These are phyloP conservation scores for Sebastes schlegelii DNA, from an alignment of 2,113 vertebrate species.

Conservation along the genomic window DNA sequence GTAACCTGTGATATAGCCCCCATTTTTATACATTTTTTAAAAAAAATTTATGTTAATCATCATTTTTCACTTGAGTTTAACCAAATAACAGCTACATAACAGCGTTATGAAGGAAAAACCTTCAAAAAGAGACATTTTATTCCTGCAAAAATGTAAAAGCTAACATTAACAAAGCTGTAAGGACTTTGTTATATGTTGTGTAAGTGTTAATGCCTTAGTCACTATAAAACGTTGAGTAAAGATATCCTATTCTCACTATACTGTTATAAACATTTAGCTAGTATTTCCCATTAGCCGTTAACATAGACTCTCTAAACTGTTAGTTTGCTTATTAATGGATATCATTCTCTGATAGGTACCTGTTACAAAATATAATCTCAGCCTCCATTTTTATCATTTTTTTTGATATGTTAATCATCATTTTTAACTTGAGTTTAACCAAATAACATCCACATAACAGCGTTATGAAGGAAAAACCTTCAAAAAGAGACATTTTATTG, in stretches of 20 bases:
- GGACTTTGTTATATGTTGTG: not conserved
- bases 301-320: not conserved
- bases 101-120: not conserved
- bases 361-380: slow-evolving; percentile 5
- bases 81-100: not conserved
- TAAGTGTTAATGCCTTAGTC: not conserved
- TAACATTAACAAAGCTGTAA: not conserved
- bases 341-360: slow-evolving; percentile 15
- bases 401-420: not conserved
- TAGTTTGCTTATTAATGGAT: not conserved
- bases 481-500: not conserved
- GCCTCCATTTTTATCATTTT: not conserved
- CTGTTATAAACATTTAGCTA: not conserved
- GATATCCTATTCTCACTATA: not conserved
- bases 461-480: not conserved
- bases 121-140: not conserved
- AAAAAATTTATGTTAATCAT: not conserved
- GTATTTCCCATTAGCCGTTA: not conserved
- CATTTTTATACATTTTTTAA: not conserved
- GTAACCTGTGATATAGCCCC: slow-evolving; percentile 13
- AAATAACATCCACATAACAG: not conserved
- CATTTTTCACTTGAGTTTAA: not conserved
- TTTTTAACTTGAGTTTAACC: not conserved
- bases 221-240: slow-evolving; percentile 5
- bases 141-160: not conserved